A percentile compares a stretch with the other conserved stretches of the same genome.
These are phyloP conservation scores for Adelognathus sp. DNA, from an alignment of 2,888 invertebrate genomes.

Conservation along the genomic window DNA sequence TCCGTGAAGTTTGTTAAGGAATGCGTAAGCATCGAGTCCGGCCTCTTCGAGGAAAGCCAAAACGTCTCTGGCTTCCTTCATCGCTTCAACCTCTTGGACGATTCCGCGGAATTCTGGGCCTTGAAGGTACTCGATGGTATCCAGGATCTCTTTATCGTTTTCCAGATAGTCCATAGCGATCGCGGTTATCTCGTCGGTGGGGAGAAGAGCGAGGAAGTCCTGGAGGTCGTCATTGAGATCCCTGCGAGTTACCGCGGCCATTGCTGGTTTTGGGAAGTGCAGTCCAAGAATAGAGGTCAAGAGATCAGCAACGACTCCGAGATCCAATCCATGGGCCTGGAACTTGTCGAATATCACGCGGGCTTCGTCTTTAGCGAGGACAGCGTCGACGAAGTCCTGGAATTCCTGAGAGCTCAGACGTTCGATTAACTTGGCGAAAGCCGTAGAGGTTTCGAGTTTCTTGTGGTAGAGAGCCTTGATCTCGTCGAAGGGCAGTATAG, in stretches of 20 bases:
- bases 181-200: neutral
- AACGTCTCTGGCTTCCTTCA: conserved; percentile 53
- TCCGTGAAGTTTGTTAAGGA: conserved; percentile 50
- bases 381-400: conserved; percentile 53
- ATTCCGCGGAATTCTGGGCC: conserved; percentile 47
- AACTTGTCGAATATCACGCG: conserved; percentile 45
- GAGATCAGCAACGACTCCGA: conserved; percentile 47
- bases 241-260: neutral
- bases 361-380: conserved; percentile 11
- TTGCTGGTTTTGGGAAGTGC: conserved; percentile 39
- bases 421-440: conserved; percentile 47
- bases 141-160: conserved; percentile 52
- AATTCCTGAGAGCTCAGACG: conserved; percentile 43
- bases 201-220: conserved; percentile 50
- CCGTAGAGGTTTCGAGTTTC: conserved; percentile 55
- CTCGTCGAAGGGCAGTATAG: conserved; percentile 56
- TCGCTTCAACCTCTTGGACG: conserved; percentile 50
- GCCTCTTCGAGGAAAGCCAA: conserved; percentile 54
- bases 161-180: conserved; percentile 40
- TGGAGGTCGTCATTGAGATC: conserved; percentile 52
- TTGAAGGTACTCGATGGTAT: conserved; percentile 40
- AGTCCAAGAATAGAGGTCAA: conserved; percentile 60
- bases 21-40: conserved; percentile 50
- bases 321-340: conserved; percentile 62
- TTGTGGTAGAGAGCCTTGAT: conserved; percentile 56